Base-by-base conservation (phyloP, 35 echinoderm and acorn worm species). In the Amphiura filiformis region DNA sequence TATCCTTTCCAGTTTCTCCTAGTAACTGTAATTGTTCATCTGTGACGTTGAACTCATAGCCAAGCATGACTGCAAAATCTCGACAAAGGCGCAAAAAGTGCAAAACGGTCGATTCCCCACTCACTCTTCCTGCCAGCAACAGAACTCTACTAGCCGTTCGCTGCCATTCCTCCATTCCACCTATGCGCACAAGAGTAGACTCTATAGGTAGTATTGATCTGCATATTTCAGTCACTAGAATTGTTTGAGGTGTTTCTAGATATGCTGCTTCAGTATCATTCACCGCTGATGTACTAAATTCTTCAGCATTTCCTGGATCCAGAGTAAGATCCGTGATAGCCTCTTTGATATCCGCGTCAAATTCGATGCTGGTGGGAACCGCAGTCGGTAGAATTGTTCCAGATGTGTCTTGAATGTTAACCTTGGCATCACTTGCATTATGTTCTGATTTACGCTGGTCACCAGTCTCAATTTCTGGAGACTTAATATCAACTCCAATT, bases 51-150 rank as follows among this genome's bases (percentile, higher is more conserved):
- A 39, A 76, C 0, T 65, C 38, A 31, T 38, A 12, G 40, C 33
- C 35, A 0, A 87, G 30, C 85, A 78, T 37, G 11, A 38, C 75
- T 4, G 38, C 85, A 78, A 87, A 87, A 41, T 87, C 85, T 12
- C 75, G 64, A 39, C 85, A 87, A 40, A 87, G 38, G 31, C 75
- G 85, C n/a, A 87, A 47, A 56, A 76, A 87, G 39, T 44, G 85
- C 12, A 87, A 56, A 30, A 76, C 75, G 3, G 34, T 17, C 14
- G 85, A 75, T 11, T 75, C 36, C 1, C 34, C 85, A 36, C 41
- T 75, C 36, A 87, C 75, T 31, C 41, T 31, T 32, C 57, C 85
- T 31, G 85, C 85, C 0, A 76, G 38, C 14, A 87, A 39, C 35
- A 87, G 36, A 40, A 87, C 75, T 13, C 26, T 37, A 37, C 38